Evolutionary conservation across 2,888 invertebrate genomes (phyloP).

Genomic region (Pasiphila rectangulata): DNA sequence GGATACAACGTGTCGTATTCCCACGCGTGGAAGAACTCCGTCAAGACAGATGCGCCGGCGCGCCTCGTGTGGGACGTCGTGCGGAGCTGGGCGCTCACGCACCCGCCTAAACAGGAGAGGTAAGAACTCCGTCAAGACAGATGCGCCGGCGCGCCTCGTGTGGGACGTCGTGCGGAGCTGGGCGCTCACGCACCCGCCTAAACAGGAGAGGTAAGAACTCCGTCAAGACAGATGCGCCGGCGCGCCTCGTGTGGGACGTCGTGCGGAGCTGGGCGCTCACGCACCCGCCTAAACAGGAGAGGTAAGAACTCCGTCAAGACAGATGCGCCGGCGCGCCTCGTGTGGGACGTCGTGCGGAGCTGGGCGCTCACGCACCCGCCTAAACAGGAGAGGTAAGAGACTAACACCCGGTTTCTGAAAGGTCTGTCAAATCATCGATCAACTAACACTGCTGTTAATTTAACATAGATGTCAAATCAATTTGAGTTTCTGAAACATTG

Average conservation of each 20-base stretch:
- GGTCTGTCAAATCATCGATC: too few relatives aligned
- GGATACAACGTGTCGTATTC: constrained; percentile 96
- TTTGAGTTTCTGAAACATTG: too few relatives aligned
- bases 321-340: constrained; percentile 88
- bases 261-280: constrained; percentile 88
- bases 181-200: constrained; percentile 85
- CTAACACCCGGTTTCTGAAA: too few relatives aligned
- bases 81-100: constrained; percentile 86
- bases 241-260: constrained; percentile 94
- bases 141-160: constrained; percentile 90
- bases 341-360: constrained; percentile 95
- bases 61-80: constrained; percentile 95
- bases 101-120: constrained; percentile 84
- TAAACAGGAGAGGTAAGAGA: constrained; percentile 82
- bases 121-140: constrained; percentile 94
- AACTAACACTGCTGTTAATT: too few relatives aligned
- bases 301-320: constrained; percentile 95
- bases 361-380: constrained; percentile 88
- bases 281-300: constrained; percentile 84
- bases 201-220: constrained; percentile 87
- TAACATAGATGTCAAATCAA: too few relatives aligned
- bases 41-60: constrained; percentile 96
- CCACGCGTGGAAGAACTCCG: constrained; percentile 91
- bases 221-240: constrained; percentile 95
- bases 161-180: constrained; percentile 96